Evolutionary conservation across 2,888 invertebrate species (phyloP).

Genomic region (Zygothrica quintamaculata): DNA sequence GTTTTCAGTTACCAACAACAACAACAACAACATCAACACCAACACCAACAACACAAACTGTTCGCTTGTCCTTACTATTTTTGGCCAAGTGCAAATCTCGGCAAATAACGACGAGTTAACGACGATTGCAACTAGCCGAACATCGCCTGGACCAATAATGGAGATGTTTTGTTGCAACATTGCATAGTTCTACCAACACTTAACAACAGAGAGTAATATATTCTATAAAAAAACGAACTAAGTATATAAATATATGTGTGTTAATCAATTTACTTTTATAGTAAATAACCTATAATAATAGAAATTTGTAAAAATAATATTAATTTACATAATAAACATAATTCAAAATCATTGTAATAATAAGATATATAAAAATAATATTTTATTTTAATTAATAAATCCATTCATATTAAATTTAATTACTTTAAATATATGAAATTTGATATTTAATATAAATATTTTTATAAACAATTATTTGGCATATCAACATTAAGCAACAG

Average conservation of each 20-base stretch:
- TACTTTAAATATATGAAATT: no score
- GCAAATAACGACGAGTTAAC: constrained; percentile 54
- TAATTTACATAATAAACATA: no score
- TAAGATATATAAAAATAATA: no score
- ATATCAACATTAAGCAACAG: constrained; percentile 13
- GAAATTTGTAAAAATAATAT: no score
- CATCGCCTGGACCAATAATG: constrained; percentile 52
- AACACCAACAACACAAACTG: constrained; percentile 37
- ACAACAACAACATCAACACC: no score
- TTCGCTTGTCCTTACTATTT: constrained; percentile 42
- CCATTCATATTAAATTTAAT: no score
- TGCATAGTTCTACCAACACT: constrained; percentile 48
- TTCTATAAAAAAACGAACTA: not conserved
- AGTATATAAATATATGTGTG: no score
- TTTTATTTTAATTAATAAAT: no score
- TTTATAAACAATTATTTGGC: not conserved
- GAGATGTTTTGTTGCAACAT: constrained; percentile 51
- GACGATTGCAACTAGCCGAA: constrained; percentile 50
- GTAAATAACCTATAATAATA: no score
- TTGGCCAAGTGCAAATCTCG: constrained; percentile 62
- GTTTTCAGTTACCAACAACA: constrained; percentile 36
- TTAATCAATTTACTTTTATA: no score
- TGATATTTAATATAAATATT: no score
- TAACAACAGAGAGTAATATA: not conserved
- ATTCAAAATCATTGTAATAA: no score